Evolutionary conservation across 2,797 vertebrate genomes (phyloP), one percentile per base, ranked within the genome.

Genomic region (Galaxias olidus): DNA sequence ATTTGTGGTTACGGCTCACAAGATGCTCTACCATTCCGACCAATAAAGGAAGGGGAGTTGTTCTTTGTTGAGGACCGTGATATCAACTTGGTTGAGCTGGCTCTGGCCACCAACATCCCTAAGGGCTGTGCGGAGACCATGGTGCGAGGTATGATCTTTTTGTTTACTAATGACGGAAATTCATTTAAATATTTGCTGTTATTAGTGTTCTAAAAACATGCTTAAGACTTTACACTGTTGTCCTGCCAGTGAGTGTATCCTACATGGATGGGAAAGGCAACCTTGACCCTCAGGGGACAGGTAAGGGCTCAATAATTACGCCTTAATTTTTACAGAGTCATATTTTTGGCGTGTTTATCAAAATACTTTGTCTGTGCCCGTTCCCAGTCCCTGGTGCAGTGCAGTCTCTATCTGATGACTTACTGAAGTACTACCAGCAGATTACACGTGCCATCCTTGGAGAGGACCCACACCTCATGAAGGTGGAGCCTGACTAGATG

Each of bases 251-350:
- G 40, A 94, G 96, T 0, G 92, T 97, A 53, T 96, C 94, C 1
- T 97, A 98, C 68, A 81, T 97, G 69, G 96, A 98, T 65, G 95
- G 96, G 1, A 98, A 96, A 87, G 95, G 96, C 12, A 97, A 94
- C 77, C 74, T 96, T 77, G 95, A 96, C 10, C 91, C 91, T 10
- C 94, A 97, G 69, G 95, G 95, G 13, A 90, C 94, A n/a, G 95
- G 95, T 95, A 64, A 88, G 80, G 42, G n/a, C 30, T 30, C 30
- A 30, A 30, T 30, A 30, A 30, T 30, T 30, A 3, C 30, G 6
- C 30, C 6, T 30, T 30, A 30, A 2, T 30, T 6, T 6, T 30
- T n/a, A n/a, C 30, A 30, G 30, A 30, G 30, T 30, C 2, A 30
- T 30, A 30, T 30, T 30, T 6, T 6, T 30, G 30, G 30, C 2